These are phyloP conservation scores for Formica exsecta DNA, from an alignment of 1,140 invertebrate genomes.

Conservation along the genomic window DNA sequence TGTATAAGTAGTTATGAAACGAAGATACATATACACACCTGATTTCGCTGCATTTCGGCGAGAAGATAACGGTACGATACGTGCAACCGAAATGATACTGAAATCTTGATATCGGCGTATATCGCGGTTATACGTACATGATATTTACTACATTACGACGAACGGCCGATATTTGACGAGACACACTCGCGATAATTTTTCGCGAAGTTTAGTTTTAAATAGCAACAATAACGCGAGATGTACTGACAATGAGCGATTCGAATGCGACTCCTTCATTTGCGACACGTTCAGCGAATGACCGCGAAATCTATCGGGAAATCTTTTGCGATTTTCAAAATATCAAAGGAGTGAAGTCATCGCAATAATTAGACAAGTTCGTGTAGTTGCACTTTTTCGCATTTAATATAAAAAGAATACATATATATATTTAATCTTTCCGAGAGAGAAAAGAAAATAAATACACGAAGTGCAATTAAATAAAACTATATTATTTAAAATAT, in stretches of 20 bases:
- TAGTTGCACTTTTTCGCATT: background rate
- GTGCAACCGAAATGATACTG: background rate
- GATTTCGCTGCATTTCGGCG: too few species aligned
- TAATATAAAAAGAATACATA: too few species aligned
- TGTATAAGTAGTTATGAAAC: too few species aligned
- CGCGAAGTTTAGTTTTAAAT: background rate
- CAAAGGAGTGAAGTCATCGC: too few species aligned
- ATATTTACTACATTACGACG: background rate
- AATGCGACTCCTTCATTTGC: background rate
- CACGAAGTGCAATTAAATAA: background rate
- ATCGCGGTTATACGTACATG: background rate
- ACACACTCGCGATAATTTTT: background rate
- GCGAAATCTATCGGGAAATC: too few species aligned
- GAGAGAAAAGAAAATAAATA: background rate
- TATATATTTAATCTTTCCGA: too few species aligned
- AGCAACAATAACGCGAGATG: background rate
- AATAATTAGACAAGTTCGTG: too few species aligned
- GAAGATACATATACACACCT: too few species aligned
- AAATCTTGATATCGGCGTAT: background rate
- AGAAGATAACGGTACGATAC: too few species aligned
- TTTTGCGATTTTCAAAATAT: too few species aligned
- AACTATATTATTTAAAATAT: background rate
- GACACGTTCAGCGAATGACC: too few species aligned
- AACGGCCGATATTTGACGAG: background rate
- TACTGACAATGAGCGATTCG: background rate